Percentiles rank a stretch among this genome's conserved stretches.
Evolutionary conservation across 2,888 invertebrate genomes (phyloP).

Genomic region (Spialia ferax): DNA sequence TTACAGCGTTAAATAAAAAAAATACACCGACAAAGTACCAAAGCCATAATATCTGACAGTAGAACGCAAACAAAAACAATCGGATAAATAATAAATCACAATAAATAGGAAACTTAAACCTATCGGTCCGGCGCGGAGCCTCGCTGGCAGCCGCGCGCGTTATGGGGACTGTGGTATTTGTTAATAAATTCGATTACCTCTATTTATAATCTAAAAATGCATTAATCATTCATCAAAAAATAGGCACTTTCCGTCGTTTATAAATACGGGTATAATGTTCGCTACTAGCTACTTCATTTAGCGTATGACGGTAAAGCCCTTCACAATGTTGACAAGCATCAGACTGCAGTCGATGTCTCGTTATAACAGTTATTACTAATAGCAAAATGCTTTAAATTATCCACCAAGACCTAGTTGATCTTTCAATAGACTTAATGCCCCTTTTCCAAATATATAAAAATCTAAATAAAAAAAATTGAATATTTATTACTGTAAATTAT

Average conservation of each 20-base stretch:
- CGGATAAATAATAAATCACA: constrained; percentile 44
- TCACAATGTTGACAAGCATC: too few species aligned
- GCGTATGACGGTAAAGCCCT: not conserved
- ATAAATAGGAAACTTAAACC: constrained; percentile 53
- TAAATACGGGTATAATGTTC: constrained; percentile 30
- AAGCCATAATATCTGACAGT: constrained; percentile 15
- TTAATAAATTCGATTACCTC: constrained; percentile 25
- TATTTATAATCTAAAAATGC: constrained; percentile 30
- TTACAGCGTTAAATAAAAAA: constrained; percentile 40
- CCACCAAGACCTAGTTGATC: too few species aligned
- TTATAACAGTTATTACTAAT: too few species aligned
- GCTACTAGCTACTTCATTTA: constrained; percentile 7
- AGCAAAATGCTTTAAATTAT: too few species aligned
- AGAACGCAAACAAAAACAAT: constrained; percentile 31
- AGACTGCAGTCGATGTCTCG: too few species aligned
- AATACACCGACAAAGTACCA: constrained; percentile 16
- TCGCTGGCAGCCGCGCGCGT: not conserved
- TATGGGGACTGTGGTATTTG: constrained; percentile 7
- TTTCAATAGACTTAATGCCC: too few species aligned
- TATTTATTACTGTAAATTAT: too few species aligned
- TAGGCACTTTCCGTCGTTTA: constrained; percentile 18
- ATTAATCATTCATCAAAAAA: constrained; percentile 1
- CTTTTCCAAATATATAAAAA: too few species aligned
- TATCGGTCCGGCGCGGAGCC: constrained; percentile 3
- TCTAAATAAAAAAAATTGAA: too few species aligned